Evolutionary conservation across 2,113 vertebrate species (phyloP).

Genomic region (Lycocorax pyrrhopterus): DNA sequence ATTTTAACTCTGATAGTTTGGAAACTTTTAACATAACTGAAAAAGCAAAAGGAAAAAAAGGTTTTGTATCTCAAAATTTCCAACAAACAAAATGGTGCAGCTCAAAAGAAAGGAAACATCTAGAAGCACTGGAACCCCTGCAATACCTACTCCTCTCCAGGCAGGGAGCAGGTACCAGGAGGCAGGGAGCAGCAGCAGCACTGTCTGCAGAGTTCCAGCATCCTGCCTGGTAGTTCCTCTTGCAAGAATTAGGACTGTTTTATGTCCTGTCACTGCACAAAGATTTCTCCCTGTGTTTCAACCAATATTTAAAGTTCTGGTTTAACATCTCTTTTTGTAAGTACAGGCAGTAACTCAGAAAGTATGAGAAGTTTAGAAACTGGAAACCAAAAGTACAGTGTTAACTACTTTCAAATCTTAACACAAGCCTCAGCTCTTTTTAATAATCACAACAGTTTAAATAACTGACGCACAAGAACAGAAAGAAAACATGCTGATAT

Average conservation of each 20-base stretch:
- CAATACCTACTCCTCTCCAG: no score
- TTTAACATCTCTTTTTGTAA: not conserved
- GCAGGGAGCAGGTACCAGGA: accelerated
- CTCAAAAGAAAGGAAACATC: not conserved
- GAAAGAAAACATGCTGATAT: not conserved
- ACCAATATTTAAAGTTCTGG: not conserved
- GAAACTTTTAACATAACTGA: not conserved
- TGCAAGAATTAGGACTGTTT: not conserved
- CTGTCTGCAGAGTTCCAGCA: not conserved
- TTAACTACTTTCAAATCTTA: not conserved
- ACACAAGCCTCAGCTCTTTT: not conserved
- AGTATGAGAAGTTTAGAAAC: not conserved
- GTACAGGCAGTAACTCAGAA: not conserved
- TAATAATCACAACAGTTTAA: not conserved
- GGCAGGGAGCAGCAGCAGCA: not conserved
- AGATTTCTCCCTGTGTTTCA: not conserved
- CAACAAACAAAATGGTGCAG: not conserved
- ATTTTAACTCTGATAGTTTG: no score
- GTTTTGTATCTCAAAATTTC: not conserved
- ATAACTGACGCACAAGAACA: not conserved
- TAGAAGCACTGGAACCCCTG: not conserved
- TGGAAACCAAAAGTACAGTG: not conserved
- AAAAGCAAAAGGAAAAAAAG: not conserved
- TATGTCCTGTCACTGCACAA: not conserved
- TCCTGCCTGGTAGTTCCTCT: not conserved